phyloP scores from a whole-genome alignment of 1,140 invertebrate species.

The Branchinecta lindahli region DNA sequence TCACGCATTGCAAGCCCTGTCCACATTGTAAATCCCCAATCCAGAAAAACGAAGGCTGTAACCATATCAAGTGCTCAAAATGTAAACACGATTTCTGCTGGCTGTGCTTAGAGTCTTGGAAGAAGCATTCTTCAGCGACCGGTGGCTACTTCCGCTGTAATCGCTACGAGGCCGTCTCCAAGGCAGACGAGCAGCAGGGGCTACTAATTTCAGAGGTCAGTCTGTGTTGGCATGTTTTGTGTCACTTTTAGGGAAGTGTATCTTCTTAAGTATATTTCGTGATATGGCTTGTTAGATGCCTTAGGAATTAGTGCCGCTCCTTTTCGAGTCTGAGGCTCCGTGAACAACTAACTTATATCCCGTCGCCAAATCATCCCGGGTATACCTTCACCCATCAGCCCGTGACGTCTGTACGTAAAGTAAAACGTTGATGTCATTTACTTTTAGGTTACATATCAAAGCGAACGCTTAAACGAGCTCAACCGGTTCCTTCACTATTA shows the following conservation, averaged over 20 bases:
- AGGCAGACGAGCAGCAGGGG: constrained; percentile 46
- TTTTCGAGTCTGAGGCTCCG: constrained; percentile 15
- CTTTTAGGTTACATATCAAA: constrained; percentile 39
- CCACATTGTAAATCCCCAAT: constrained; percentile 55
- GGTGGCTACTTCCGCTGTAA: constrained; percentile 59
- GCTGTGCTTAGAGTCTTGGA: constrained; percentile 59
- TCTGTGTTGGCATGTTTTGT: constrained; percentile 7
- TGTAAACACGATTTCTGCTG: constrained; percentile 62
- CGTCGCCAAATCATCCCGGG: too few relatives aligned
- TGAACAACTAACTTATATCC: neutral
- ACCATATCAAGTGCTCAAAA: constrained; percentile 61
- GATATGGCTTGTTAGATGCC: constrained; percentile 11
- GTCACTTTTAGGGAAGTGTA: neutral
- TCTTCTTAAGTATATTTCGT: constrained; percentile 12
- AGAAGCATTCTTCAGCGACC: constrained; percentile 51
- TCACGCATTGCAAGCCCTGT: constrained; percentile 57
- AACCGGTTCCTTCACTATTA: constrained; percentile 51
- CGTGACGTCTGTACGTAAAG: too few relatives aligned
- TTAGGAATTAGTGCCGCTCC: neutral
- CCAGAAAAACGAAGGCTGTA: constrained; percentile 61
- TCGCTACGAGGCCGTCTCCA: constrained; percentile 46
- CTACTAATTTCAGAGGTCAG: constrained; percentile 39
- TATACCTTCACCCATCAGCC: too few relatives aligned
- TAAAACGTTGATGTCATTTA: neutral
- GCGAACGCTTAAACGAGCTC: constrained; percentile 38